Conservation (phyloP, 2,113 vertebrate species). For the Cyanoliseus patagonus region DNA sequence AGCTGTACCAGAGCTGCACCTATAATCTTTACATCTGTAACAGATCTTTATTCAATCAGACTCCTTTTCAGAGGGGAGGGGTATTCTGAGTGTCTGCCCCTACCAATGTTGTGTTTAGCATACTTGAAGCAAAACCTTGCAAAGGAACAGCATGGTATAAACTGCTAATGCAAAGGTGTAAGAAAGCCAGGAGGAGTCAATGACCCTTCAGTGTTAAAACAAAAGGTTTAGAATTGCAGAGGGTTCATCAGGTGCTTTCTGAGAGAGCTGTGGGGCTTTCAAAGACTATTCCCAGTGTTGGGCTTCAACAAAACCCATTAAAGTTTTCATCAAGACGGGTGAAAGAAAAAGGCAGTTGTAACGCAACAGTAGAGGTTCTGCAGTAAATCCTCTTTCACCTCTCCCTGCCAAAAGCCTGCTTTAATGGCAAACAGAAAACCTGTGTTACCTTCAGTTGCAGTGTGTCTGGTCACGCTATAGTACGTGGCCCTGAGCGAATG, state of each 20-base stretch:
- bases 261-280: background rate
- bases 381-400: background rate
- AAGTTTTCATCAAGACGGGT: background rate
- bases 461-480: background rate
- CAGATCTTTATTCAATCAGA: background rate
- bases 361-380: background rate
- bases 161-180: background rate
- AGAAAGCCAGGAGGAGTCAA: background rate
- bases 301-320: background rate
- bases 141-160: background rate
- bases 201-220: background rate
- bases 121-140: background rate
- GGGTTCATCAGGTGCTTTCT: background rate
- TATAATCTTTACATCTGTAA: background rate
- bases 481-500: background rate
- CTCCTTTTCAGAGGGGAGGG: background rate
- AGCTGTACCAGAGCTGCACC: background rate
- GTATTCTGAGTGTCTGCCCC: background rate
- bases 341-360: background rate
- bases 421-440: background rate
- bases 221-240: background rate
- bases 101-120: background rate
- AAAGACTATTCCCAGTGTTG: background rate
- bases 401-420: background rate
- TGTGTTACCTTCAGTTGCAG: background rate